phyloP scores from a whole-genome alignment of 2,797 vertebrate genomes.

The Australoheros facetus region DNA sequence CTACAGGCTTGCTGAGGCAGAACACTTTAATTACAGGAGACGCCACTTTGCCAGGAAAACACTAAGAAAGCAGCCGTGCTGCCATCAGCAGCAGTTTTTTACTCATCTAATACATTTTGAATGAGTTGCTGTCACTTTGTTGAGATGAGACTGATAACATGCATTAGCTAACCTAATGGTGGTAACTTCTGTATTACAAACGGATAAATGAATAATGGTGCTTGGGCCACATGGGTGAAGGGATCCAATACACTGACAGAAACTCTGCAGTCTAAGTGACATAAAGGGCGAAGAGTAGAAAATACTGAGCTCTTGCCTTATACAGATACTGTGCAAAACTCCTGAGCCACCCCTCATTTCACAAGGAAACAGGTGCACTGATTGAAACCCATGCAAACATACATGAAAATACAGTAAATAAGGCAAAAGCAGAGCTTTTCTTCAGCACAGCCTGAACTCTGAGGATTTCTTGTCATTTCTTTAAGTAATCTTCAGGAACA shows the following conservation, averaged over 20 bases:
- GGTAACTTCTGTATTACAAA: background rate
- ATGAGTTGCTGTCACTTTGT: constrained; percentile 12
- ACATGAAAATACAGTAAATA: background rate
- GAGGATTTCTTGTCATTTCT: too few relatives aligned
- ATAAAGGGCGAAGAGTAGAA: background rate
- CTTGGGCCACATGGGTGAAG: background rate
- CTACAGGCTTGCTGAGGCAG: constrained; percentile 23
- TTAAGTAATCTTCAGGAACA: background rate
- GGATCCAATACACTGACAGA: background rate
- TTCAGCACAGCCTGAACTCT: background rate
- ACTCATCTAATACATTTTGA: background rate
- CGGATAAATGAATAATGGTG: background rate
- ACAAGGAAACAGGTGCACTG: background rate
- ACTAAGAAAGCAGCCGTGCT: background rate
- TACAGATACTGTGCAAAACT: background rate
- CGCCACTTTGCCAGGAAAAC: constrained; percentile 19
- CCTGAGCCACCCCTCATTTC: background rate
- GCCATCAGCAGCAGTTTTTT: constrained; percentile 26
- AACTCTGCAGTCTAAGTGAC: background rate
- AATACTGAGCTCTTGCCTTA: background rate
- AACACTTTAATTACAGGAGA: constrained; percentile 52
- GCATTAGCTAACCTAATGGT: background rate
- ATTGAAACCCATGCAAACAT: background rate
- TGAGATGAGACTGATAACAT: background rate
- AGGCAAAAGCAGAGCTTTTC: background rate